phyloP scores from a whole-genome alignment of 2,888 invertebrate genomes.

The Monopis laevigella region DNA sequence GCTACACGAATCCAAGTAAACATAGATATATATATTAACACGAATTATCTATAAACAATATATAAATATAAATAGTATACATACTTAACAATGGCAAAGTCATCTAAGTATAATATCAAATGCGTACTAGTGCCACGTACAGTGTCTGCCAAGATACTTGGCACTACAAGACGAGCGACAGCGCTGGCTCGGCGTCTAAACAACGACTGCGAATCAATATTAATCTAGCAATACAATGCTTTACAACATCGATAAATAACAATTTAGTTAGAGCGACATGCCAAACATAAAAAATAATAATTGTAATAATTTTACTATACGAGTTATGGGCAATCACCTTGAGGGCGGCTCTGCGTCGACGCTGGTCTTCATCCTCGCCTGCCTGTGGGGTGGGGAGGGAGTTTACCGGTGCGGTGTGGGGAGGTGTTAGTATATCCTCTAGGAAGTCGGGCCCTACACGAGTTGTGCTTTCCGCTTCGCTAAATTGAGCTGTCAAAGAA shows the following conservation, averaged over 20 bases:
- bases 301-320: constrained; percentile 55
- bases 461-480: constrained; percentile 25
- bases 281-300: constrained; percentile 61
- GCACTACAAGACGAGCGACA: constrained; percentile 63
- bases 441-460: constrained; percentile 31
- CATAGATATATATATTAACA: background rate
- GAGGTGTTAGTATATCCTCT: constrained; percentile 64
- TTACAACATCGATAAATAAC: constrained; percentile 54
- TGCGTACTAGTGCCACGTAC: constrained; percentile 28
- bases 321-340: constrained; percentile 53
- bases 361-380: constrained; percentile 29
- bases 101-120: background rate
- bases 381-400: constrained; percentile 53
- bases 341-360: constrained; percentile 27
- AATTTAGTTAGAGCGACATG: constrained; percentile 62
- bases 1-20: no score
- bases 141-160: constrained; percentile 42
- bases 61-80: no score
- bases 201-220: constrained; percentile 21
- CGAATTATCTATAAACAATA: background rate
- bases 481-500: constrained; percentile 26
- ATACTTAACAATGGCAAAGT: constrained; percentile 1
- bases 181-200: constrained; percentile 33
- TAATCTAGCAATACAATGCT: constrained; percentile 36
- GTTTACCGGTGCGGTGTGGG: constrained; percentile 47